Percentiles rank a stretch among this genome's conserved stretches.
These are phyloP conservation scores for Bergia puertoricense DNA, from an alignment of 92 coral and sea anemone genomes.

Conservation along the genomic window DNA sequence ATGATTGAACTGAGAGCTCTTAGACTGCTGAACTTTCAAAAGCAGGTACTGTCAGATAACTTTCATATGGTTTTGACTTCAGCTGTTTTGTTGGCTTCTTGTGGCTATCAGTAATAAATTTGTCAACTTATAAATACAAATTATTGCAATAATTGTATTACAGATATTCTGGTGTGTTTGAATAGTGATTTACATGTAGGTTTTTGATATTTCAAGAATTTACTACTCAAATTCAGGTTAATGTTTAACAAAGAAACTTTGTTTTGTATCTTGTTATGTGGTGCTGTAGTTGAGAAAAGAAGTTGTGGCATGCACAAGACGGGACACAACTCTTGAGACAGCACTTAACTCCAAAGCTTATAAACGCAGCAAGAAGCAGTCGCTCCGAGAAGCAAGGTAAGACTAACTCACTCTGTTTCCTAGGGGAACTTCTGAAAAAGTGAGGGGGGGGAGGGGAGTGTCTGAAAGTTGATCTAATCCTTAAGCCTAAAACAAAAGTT, in stretches of 20 bases:
- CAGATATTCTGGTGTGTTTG: no score
- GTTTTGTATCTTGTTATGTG: conserved; percentile 4
- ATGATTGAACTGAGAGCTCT: conserved; percentile 96
- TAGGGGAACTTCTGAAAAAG: no score
- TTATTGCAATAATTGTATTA: no score
- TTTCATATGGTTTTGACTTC: not conserved
- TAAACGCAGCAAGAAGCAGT: conserved; percentile 97
- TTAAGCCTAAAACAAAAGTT: no score
- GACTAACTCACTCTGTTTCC: not conserved
- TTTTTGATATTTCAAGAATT: no score
- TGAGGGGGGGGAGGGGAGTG: no score
- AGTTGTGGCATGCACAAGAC: conserved; percentile 94
- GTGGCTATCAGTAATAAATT: no score
- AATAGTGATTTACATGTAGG: no score
- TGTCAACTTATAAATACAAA: no score
- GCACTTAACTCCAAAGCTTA: conserved; percentile 98
- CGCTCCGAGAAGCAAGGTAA: conserved; percentile 97
- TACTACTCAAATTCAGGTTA: no score
- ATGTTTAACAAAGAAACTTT: not conserved
- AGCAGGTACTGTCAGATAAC: conserved; percentile 67
- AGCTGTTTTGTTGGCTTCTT: no score
- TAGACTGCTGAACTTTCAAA: conserved; percentile 94
- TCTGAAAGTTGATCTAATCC: no score
- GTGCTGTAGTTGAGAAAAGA: conserved; percentile 79
- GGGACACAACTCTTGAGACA: conserved; percentile 96